phyloP scores from a whole-genome alignment of 2,113 vertebrate species.

The Myanophis thanlyinensis region DNA sequence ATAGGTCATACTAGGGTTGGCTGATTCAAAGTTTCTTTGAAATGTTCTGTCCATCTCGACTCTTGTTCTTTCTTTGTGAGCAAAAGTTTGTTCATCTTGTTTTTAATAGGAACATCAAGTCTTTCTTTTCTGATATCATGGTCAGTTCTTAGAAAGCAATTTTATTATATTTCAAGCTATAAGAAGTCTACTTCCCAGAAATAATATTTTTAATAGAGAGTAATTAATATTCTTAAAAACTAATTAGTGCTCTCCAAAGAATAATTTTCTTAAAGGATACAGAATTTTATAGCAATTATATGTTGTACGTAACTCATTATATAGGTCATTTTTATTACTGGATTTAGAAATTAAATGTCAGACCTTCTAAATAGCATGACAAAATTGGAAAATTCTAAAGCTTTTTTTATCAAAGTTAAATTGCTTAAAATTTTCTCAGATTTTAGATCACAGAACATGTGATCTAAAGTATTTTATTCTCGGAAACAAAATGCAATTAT shows the following conservation, averaged over 20 bases:
- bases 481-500: background rate
- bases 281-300: slow-evolving; percentile 59
- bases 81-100: background rate
- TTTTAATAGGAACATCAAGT: background rate
- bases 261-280: slow-evolving; percentile 63
- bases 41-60: background rate
- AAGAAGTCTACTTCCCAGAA: slow-evolving; percentile 60
- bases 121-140: slow-evolving; percentile 50
- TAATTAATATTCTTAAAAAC: slow-evolving; percentile 71
- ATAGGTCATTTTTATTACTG: slow-evolving; percentile 66
- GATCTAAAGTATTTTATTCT: slow-evolving; percentile 24
- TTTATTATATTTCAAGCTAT: slow-evolving; percentile 69
- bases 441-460: background rate
- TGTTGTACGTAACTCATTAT: slow-evolving; percentile 61
- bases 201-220: slow-evolving; percentile 57
- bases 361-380: slow-evolving; percentile 48
- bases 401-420: background rate
- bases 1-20: background rate
- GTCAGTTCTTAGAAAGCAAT: slow-evolving; percentile 65
- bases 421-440: background rate
- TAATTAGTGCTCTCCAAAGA: slow-evolving; percentile 70
- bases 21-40: background rate
- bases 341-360: slow-evolving; percentile 56
- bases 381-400: slow-evolving; percentile 41
- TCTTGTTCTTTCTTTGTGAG: background rate